phyloP scores from a whole-genome alignment of 2,888 invertebrate genomes.

The Philereme vetulata region DNA sequence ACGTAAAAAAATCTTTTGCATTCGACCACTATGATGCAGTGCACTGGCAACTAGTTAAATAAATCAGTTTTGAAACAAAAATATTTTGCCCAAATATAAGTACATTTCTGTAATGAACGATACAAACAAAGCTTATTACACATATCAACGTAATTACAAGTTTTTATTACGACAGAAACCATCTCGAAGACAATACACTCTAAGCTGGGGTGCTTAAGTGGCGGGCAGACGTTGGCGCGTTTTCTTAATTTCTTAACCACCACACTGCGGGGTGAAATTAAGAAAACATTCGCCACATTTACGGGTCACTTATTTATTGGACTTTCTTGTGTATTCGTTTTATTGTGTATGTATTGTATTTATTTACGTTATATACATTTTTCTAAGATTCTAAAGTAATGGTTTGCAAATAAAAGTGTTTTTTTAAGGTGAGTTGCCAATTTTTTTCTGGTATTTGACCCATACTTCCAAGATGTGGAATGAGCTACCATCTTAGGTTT shows the following conservation, averaged over 20 bases:
- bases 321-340: constrained; percentile 18
- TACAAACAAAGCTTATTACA: constrained; percentile 54
- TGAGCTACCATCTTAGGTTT: no score
- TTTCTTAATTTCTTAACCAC: constrained; percentile 81
- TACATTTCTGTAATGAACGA: not conserved
- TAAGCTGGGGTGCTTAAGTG: constrained; percentile 69
- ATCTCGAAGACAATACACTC: constrained; percentile 74
- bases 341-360: not conserved
- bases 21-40: no score
- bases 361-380: no score
- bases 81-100: no score
- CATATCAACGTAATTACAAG: constrained; percentile 75
- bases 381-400: no score
- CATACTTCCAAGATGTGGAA: no score
- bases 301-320: constrained; percentile 36
- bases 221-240: constrained; percentile 71
- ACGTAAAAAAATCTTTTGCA: no score
- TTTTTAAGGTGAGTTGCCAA: no score
- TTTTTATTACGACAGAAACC: constrained; percentile 76
- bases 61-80: no score
- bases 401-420: no score
- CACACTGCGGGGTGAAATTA: constrained; percentile 79
- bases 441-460: no score
- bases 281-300: constrained; percentile 80
- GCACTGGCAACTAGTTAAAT: no score